Evolutionary conservation across 2,113 vertebrate genomes (phyloP).

Genomic region (Potamarius usumacintae): DNA sequence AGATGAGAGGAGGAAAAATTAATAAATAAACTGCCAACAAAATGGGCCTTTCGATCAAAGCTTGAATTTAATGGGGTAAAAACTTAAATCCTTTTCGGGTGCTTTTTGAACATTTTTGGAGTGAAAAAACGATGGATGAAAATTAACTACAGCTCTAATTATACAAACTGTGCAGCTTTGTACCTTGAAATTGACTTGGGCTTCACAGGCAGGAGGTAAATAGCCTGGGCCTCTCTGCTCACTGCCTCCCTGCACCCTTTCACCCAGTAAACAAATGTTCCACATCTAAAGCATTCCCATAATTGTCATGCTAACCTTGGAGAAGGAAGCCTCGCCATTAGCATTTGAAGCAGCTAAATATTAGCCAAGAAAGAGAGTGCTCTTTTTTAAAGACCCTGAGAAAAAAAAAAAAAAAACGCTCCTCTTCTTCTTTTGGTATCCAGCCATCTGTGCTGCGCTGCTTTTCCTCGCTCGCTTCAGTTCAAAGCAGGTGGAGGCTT

Average conservation of each 20-base stretch:
- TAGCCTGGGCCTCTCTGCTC: conserved; percentile 71
- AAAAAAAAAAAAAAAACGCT: conserved; percentile 89
- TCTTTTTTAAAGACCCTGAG: conserved; percentile 93
- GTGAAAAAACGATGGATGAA: conserved; percentile 71
- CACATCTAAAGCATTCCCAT: conserved; percentile 98
- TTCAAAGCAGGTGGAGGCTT: conserved; percentile 61
- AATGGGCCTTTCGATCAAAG: conserved; percentile 14
- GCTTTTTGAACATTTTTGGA: conserved; percentile 49
- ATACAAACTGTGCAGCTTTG: conserved; percentile 82
- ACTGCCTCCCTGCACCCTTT: conserved; percentile 81
- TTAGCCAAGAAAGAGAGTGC: conserved; percentile 95
- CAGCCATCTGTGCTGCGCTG: conserved; percentile 88
- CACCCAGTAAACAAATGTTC: conserved; percentile 95
- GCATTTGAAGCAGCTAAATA: conserved; percentile 99
- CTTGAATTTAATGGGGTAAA: conserved; percentile 27
- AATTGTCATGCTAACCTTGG: conserved; percentile 99
- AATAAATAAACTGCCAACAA: conserved; percentile 13
- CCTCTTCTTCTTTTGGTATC: conserved; percentile 81
- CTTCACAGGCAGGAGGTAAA: conserved; percentile 80
- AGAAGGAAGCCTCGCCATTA: conserved; percentile 93
- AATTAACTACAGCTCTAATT: conserved; percentile 76
- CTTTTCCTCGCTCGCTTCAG: conserved; percentile 68
- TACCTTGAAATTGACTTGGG: conserved; percentile 83
- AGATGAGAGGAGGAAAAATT: conserved; percentile 12
- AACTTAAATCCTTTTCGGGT: conserved; percentile 12